These are phyloP conservation scores for Lasioglossum villosulum DNA, from an alignment of 2,888 invertebrate species.

Conservation along the genomic window DNA sequence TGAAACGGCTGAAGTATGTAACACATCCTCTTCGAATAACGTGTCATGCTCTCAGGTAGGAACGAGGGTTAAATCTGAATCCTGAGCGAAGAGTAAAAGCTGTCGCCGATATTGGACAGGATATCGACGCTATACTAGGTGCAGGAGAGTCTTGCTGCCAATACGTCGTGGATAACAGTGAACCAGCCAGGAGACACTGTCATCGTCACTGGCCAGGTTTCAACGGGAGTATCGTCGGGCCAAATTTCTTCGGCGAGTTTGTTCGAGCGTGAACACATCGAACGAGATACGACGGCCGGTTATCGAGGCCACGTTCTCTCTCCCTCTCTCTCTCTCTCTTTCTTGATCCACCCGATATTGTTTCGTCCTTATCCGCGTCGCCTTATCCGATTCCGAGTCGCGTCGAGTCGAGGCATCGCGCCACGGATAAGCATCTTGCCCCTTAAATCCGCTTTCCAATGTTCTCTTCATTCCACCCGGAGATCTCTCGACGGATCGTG, in stretches of 20 bases:
- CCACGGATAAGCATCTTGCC: background rate
- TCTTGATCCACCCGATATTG: slow-evolving; percentile 31
- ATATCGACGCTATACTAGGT: slow-evolving; percentile 11
- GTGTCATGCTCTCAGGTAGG: too few species aligned
- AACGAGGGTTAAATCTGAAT: background rate
- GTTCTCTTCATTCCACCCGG: background rate
- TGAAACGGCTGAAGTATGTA: too few species aligned
- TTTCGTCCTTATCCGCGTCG: slow-evolving; percentile 30
- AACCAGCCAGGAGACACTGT: slow-evolving; percentile 11
- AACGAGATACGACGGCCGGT: slow-evolving; percentile 39
- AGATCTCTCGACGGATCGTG: background rate
- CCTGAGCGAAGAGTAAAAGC: background rate
- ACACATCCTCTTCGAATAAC: too few species aligned
- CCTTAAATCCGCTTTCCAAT: background rate
- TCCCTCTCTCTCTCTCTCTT: too few species aligned
- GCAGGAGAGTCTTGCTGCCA: slow-evolving; percentile 27
- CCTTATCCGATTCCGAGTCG: background rate
- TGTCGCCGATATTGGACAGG: slow-evolving; percentile 14
- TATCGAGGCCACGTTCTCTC: slow-evolving; percentile 20
- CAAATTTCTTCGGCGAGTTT: slow-evolving; percentile 35
- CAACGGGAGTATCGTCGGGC: background rate
- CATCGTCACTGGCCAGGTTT: slow-evolving; percentile 34
- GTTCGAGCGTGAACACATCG: slow-evolving; percentile 24
- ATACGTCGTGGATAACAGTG: slow-evolving; percentile 47
- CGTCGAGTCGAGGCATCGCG: background rate